These are phyloP conservation scores for Parotia lawesii DNA, from an alignment of 2,113 vertebrate genomes.

Conservation along the genomic window DNA sequence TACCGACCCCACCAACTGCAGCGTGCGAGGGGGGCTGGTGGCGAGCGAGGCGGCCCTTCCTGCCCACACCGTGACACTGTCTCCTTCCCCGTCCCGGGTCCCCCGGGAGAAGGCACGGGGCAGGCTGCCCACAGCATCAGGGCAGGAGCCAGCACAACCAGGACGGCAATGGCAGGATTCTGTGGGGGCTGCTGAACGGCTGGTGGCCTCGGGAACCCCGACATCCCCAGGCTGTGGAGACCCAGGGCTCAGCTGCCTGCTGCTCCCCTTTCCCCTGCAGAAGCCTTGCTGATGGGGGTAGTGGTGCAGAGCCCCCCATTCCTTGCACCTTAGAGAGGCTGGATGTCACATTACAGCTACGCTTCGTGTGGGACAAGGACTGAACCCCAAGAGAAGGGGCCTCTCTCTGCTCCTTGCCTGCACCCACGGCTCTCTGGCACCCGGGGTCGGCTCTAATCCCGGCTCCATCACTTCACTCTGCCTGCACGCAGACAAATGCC, in stretches of 20 bases:
- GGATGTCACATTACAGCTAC: background rate
- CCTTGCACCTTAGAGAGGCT: background rate
- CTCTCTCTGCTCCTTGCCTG: background rate
- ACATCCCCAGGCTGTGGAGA: accelerated
- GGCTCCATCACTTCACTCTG: background rate
- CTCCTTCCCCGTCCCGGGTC: background rate
- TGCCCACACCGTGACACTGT: background rate
- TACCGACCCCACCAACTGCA: accelerated
- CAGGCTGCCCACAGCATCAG: background rate
- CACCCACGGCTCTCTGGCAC: slow-evolving; percentile 7
- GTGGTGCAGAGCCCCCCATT: background rate
- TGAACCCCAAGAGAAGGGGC: background rate
- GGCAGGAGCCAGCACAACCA: background rate
- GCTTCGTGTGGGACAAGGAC: accelerated
- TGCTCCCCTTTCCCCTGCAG: background rate
- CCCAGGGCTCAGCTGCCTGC: background rate
- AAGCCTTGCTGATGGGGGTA: background rate
- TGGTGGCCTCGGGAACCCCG: background rate
- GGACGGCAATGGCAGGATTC: background rate
- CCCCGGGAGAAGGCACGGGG: background rate
- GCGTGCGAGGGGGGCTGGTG: background rate
- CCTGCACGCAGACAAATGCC: slow-evolving; percentile 36
- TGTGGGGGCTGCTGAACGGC: background rate
- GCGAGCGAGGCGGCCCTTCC: background rate
- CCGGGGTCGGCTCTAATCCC: background rate